Evolutionary conservation across 1,140 invertebrate species (phyloP).

Genomic region (Caenorhabditis inopinata): DNA sequence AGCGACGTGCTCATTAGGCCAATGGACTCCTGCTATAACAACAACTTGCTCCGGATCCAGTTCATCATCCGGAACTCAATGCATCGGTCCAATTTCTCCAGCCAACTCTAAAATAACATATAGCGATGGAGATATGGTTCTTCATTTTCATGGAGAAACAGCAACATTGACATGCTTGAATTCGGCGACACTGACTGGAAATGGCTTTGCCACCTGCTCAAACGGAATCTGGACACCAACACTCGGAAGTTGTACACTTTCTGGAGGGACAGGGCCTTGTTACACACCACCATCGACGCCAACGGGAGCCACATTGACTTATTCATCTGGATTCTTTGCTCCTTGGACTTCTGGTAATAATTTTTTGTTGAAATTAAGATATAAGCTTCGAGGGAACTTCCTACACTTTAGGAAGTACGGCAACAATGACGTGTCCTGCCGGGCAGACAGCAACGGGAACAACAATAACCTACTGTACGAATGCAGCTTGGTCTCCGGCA

Average conservation of each 20-base stretch:
- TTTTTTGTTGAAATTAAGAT: too few relatives aligned
- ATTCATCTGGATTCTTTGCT: slow-evolving; percentile 4
- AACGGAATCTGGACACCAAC: not conserved
- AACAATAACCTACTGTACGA: not conserved
- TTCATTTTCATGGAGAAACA: not conserved
- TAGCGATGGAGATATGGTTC: not conserved
- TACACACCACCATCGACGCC: not conserved
- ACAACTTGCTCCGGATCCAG: not conserved
- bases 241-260: not conserved
- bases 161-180: not conserved
- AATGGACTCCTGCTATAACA: slow-evolving; percentile 7
- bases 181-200: not conserved
- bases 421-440: not conserved
- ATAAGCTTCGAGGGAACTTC: not conserved
- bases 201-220: not conserved
- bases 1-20: not conserved
- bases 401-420: not conserved
- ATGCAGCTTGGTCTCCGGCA: not conserved
- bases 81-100: not conserved
- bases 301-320: not conserved
- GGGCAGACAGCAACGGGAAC: not conserved
- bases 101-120: not conserved
- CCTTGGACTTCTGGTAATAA: slow-evolving; percentile 1
- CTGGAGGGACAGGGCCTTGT: not conserved
- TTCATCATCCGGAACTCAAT: not conserved